phyloP scores from a whole-genome alignment of 2,797 vertebrate genomes.

The Pangasius larnaudii region DNA sequence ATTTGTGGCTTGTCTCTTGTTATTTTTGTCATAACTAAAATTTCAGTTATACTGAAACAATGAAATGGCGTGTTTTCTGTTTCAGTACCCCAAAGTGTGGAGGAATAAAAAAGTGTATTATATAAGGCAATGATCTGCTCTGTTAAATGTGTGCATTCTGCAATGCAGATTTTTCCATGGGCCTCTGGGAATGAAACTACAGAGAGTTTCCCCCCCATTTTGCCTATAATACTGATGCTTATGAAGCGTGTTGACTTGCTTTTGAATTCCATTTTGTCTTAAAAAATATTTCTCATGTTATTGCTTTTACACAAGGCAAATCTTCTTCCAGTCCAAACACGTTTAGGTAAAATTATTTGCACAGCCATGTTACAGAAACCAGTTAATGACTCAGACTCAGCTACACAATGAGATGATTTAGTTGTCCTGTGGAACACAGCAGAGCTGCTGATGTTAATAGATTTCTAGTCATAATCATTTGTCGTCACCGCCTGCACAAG shows the following conservation, averaged over 20 bases:
- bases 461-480: slow-evolving; percentile 30
- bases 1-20: background rate
- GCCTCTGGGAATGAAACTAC: slow-evolving; percentile 31
- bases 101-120: slow-evolving; percentile 43
- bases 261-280: slow-evolving; percentile 11
- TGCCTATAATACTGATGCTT: slow-evolving; percentile 3
- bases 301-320: background rate
- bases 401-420: slow-evolving; percentile 33
- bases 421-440: slow-evolving; percentile 24
- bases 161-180: slow-evolving; percentile 28
- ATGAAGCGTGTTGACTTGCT: slow-evolving; percentile 13
- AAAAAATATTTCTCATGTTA: slow-evolving; percentile 15
- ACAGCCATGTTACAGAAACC: slow-evolving; percentile 14
- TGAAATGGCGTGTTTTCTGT: background rate
- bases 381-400: slow-evolving; percentile 16
- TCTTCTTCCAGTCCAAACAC: slow-evolving; percentile 22
- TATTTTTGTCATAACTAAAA: background rate
- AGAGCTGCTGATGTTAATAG: slow-evolving; percentile 33
- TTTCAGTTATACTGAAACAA: background rate
- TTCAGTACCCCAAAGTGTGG: slow-evolving; percentile 3
- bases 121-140: slow-evolving; percentile 44
- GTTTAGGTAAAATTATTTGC: slow-evolving; percentile 25
- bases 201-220: slow-evolving; percentile 1
- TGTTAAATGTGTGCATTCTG: slow-evolving; percentile 50
- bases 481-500: slow-evolving; percentile 9